phyloP scores from a whole-genome alignment of 2,113 vertebrate species.

The Sminthopsis crassicaudata region DNA sequence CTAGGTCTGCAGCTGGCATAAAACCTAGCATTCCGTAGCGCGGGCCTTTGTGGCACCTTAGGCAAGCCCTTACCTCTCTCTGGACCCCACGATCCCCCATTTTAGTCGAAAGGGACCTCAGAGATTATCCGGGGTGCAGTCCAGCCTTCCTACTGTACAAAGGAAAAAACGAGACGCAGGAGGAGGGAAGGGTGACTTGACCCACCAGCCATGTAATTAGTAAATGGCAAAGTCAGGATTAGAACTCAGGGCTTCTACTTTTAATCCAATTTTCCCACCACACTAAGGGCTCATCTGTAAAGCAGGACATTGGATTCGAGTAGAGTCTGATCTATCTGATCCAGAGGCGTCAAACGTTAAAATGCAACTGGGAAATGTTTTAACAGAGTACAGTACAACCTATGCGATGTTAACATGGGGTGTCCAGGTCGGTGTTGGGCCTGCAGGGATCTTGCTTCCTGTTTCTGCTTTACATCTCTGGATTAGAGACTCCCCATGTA shows the following conservation, averaged over 20 bases:
- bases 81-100: not conserved
- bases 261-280: not conserved
- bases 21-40: too few species aligned
- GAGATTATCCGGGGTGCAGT: not conserved
- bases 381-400: not conserved
- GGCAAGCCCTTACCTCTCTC: not conserved
- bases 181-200: not conserved
- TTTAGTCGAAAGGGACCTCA: not conserved
- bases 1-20: too few species aligned
- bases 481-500: not conserved
- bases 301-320: not conserved
- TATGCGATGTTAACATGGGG: not conserved
- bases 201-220: not conserved
- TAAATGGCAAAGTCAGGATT: not conserved
- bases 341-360: not conserved
- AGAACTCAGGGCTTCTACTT: not conserved
- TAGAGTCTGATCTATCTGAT: not conserved
- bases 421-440: not conserved
- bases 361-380: not conserved
- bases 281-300: not conserved
- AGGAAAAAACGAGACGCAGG: not conserved
- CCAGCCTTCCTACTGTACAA: not conserved
- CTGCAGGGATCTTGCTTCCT: not conserved
- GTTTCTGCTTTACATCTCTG: not conserved
- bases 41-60: not conserved